Conservation (phyloP, 2,888 invertebrate genomes). For the Pteria penguin region DNA sequence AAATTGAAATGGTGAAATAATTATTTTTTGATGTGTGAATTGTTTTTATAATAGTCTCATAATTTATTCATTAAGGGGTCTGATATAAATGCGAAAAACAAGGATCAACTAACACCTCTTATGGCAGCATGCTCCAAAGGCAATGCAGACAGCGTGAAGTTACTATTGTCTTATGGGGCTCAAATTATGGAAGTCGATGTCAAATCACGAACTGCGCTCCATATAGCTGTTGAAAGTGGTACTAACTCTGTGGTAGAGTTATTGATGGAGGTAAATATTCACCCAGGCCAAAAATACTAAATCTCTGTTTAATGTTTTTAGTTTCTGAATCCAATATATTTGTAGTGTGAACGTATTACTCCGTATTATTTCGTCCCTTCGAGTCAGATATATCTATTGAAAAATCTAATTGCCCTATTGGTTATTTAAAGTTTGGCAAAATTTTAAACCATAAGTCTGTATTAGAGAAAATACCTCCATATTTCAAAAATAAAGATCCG, state of each 20-base stretch:
- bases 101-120: slow-evolving; percentile 57
- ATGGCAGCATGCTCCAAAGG: slow-evolving; percentile 58
- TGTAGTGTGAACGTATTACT: background rate
- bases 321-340: background rate
- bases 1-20: too few relatives aligned
- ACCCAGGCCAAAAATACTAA: background rate
- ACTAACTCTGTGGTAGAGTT: slow-evolving; percentile 46
- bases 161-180: slow-evolving; percentile 48
- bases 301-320: background rate
- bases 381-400: too few relatives aligned
- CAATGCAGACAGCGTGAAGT: slow-evolving; percentile 53
- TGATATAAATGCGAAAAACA: slow-evolving; percentile 54
- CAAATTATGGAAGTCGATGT: slow-evolving; percentile 53
- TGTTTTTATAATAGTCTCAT: too few relatives aligned
- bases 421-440: too few relatives aligned
- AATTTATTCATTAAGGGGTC: slow-evolving; percentile 47
- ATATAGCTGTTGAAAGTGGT: slow-evolving; percentile 54
- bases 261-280: slow-evolving; percentile 45
- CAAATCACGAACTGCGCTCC: slow-evolving; percentile 52
- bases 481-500: too few relatives aligned
- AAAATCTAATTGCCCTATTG: too few relatives aligned
- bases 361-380: too few relatives aligned
- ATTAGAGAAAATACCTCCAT: too few relatives aligned
- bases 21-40: too few relatives aligned
- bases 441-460: too few relatives aligned